Percentiles rank a stretch among this genome's conserved stretches.
Evolutionary conservation across 2,113 vertebrate species (phyloP).

Genomic region (Aptenodytes patagonicus): DNA sequence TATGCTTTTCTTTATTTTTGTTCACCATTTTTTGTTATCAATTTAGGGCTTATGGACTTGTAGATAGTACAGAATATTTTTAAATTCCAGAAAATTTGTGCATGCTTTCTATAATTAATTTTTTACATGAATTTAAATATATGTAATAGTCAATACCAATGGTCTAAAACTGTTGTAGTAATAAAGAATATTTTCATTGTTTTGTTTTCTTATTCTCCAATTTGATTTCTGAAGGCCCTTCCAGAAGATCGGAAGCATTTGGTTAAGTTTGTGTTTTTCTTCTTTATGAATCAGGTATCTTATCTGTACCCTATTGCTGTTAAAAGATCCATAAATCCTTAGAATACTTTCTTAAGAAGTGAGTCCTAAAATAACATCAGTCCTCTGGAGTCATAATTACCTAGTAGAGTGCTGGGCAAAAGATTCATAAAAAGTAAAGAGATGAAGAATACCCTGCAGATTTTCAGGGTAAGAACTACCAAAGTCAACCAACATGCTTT

Average conservation of each 20-base stretch:
- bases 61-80: not conserved
- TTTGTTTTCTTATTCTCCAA: not conserved
- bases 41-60: not conserved
- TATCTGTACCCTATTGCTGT: not conserved
- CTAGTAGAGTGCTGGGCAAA: not conserved
- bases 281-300: not conserved
- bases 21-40: not conserved
- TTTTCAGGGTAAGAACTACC: not conserved
- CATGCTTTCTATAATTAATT: not conserved
- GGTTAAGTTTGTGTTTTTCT: not conserved
- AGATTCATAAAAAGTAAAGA: not conserved
- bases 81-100: not conserved
- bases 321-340: constrained; percentile 6
- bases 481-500: not conserved
- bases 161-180: not conserved
- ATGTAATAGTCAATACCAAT: not conserved
- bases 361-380: constrained; percentile 12
- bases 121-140: not conserved
- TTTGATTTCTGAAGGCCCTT: not conserved
- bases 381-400: constrained; percentile 45
- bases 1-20: not conserved
- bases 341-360: not conserved
- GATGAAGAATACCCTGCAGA: not conserved
- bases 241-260: not conserved
- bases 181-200: not conserved